Percentiles rank a stretch among this genome's conserved stretches.
These are phyloP conservation scores for Polypedilum vanderplanki DNA, from an alignment of 1,140 invertebrate species.

Conservation along the genomic window DNA sequence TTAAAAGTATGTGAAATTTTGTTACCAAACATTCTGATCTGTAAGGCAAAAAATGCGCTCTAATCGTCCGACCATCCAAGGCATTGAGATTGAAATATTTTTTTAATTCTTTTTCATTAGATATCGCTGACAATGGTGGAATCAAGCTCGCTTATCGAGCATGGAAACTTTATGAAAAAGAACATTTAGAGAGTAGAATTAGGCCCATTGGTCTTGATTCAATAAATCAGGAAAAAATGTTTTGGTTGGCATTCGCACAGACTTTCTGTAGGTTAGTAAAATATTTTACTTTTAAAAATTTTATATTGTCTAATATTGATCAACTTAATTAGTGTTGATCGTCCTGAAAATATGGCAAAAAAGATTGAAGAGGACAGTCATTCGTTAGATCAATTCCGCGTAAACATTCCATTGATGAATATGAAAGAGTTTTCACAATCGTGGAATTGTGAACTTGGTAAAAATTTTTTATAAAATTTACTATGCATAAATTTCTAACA, in stretches of 20 bases:
- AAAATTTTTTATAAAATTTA: no score
- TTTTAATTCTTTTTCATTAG: no score
- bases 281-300: no score
- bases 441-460: conserved; percentile 50
- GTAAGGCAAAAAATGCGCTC: no score
- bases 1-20: no score
- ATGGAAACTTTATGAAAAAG: neutral
- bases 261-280: conserved; percentile 45
- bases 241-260: neutral
- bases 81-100: no score
- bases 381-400: conserved; percentile 49
- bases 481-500: no score
- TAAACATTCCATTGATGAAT: conserved; percentile 60
- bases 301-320: no score
- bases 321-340: conserved; percentile 52
- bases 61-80: no score
- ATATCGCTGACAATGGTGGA: conserved; percentile 57
- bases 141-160: neutral
- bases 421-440: conserved; percentile 55
- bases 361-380: conserved; percentile 46
- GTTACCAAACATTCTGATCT: no score
- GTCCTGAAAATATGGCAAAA: conserved; percentile 47
- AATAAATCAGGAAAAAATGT: neutral
- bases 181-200: neutral
- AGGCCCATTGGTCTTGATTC: neutral